These are phyloP conservation scores for Dorcus parallelipipedus DNA, from an alignment of 2,888 invertebrate species.

Conservation along the genomic window DNA sequence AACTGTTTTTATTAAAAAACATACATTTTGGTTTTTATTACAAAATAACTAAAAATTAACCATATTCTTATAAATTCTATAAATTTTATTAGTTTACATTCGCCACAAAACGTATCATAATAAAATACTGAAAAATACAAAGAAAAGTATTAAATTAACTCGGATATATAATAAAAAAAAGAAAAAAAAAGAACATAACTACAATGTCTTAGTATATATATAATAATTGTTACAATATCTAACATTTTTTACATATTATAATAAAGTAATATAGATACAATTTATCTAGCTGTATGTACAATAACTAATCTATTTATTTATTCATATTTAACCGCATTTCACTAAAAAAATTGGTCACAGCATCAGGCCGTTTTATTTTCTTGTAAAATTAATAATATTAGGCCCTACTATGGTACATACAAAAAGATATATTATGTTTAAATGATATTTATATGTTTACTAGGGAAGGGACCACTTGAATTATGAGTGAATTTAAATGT, in stretches of 20 bases:
- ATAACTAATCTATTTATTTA: background rate
- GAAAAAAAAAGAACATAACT: constrained; percentile 5
- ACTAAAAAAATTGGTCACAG: constrained; percentile 17
- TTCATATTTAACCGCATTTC: background rate
- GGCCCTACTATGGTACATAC: constrained; percentile 11
- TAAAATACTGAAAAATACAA: constrained; percentile 14
- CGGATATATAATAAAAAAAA: constrained; percentile 8
- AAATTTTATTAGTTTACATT: constrained; percentile 3
- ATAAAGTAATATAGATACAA: constrained; percentile 10
- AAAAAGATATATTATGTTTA: background rate
- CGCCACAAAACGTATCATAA: background rate
- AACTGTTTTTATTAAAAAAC: constrained; percentile 29
- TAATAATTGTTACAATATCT: constrained; percentile 12
- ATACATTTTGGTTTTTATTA: constrained; percentile 27
- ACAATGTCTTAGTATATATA: constrained; percentile 5
- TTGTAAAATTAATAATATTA: constrained; percentile 2
- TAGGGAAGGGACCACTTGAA: no score
- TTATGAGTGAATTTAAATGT: no score
- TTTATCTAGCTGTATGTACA: constrained; percentile 10
- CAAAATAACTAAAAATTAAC: constrained; percentile 24
- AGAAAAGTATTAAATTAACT: constrained; percentile 11
- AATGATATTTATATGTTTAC: background rate
- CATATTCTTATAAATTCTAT: constrained; percentile 6
- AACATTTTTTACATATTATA: constrained; percentile 14
- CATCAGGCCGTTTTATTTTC: constrained; percentile 15